Percentiles rank a stretch among this genome's conserved stretches.
Evolutionary conservation across 2,888 invertebrate genomes (phyloP).

Genomic region (Oxyteleia sp.): DNA sequence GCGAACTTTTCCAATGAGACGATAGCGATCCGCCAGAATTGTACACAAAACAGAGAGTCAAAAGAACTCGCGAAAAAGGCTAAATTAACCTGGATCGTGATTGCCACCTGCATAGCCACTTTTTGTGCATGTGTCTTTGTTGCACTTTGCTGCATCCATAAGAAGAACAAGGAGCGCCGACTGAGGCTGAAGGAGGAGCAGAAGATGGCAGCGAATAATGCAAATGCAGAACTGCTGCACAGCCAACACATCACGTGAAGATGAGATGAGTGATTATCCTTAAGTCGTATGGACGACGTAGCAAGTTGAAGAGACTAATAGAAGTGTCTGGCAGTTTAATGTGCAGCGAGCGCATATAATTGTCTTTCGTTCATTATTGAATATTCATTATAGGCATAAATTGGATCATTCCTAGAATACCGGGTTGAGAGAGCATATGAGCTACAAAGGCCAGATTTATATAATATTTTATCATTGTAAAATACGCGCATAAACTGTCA

Average conservation of each 20-base stretch:
- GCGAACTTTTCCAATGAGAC: slow-evolving; percentile 65
- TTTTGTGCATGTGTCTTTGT: slow-evolving; percentile 79
- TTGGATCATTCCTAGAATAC: too few species aligned
- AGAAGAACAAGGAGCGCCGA: slow-evolving; percentile 80
- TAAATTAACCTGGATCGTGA: slow-evolving; percentile 82
- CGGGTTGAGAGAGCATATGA: too few species aligned
- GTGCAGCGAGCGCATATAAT: too few species aligned
- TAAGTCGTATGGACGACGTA: too few species aligned
- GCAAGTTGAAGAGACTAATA: too few species aligned
- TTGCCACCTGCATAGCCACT: slow-evolving; percentile 79
- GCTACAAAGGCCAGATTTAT: too few species aligned
- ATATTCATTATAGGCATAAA: too few species aligned
- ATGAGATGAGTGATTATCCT: too few species aligned
- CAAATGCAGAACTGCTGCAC: slow-evolving; percentile 83
- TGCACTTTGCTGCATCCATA: slow-evolving; percentile 83
- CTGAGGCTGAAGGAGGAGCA: slow-evolving; percentile 81
- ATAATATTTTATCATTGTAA: too few species aligned
- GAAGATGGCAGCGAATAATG: slow-evolving; percentile 79
- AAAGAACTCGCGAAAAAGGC: slow-evolving; percentile 80
- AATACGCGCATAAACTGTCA: too few species aligned
- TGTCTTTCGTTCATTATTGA: too few species aligned
- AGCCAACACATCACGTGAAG: slow-evolving; percentile 75
- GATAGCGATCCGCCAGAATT: slow-evolving; percentile 64
- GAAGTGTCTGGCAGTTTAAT: too few species aligned
- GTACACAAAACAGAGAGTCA: slow-evolving; percentile 76